phyloP scores from a whole-genome alignment of 2,113 vertebrate species.

The Scomber japonicus region DNA sequence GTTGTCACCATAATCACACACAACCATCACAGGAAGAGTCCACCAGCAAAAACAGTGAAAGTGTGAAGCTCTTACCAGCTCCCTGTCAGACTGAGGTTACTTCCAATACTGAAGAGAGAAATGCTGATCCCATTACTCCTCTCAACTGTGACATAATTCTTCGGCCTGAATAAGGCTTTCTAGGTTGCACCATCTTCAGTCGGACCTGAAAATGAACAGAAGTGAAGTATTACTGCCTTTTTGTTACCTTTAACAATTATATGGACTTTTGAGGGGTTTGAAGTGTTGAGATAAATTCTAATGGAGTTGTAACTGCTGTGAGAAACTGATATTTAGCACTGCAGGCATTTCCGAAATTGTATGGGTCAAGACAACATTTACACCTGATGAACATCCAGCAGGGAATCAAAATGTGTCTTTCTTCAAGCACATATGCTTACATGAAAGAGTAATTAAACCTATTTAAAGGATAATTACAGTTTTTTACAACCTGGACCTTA shows the following conservation, averaged over 20 bases:
- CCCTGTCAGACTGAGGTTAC: conserved; percentile 30
- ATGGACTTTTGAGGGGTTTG: not conserved
- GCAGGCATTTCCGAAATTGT: too few species aligned
- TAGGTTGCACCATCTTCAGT: not conserved
- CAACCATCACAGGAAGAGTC: not conserved
- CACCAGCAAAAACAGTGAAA: not conserved
- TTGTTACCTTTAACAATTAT: not conserved
- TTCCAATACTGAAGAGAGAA: conserved; percentile 51
- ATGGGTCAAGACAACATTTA: too few species aligned
- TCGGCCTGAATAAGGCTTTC: conserved; percentile 10
- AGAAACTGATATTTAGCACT: too few species aligned
- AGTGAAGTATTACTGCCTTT: not conserved
- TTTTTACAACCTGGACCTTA: too few species aligned
- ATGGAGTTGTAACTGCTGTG: not conserved
- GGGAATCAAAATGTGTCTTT: too few species aligned
- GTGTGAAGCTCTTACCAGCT: conserved; percentile 29
- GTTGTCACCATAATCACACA: too few species aligned
- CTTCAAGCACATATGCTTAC: too few species aligned
- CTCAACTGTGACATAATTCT: conserved; percentile 39
- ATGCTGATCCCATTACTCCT: conserved; percentile 42
- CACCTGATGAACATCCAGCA: too few species aligned
- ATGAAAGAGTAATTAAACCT: too few species aligned
- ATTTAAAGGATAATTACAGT: too few species aligned
- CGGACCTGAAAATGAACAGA: conserved; percentile 7
- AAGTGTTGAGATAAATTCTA: not conserved